These are phyloP conservation scores for Notoglanidium macrostoma DNA, from an alignment of 2,797 vertebrate species.

Conservation along the genomic window DNA sequence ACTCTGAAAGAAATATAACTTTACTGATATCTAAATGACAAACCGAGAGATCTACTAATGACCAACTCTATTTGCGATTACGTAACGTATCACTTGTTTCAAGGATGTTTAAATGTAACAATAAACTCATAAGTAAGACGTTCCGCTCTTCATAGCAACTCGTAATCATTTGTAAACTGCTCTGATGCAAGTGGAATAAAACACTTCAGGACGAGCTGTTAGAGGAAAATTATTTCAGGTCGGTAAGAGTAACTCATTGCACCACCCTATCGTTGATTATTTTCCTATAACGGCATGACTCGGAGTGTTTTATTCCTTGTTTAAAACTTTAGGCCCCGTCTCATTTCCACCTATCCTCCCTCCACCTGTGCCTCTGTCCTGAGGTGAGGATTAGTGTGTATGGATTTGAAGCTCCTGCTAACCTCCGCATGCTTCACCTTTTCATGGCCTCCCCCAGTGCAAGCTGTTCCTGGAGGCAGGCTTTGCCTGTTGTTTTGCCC, in stretches of 20 bases:
- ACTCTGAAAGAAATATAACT: background rate
- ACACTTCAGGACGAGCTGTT: background rate
- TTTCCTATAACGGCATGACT: background rate
- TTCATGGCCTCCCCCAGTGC: conserved; percentile 68
- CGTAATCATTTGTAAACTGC: background rate
- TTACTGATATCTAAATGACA: background rate
- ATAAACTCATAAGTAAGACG: background rate
- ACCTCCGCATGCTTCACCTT: conserved; percentile 57
- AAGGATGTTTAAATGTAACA: background rate
- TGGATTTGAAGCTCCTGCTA: conserved; percentile 58
- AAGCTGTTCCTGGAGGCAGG: conserved; percentile 74
- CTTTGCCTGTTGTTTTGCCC: conserved; percentile 69
- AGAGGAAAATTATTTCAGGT: background rate
- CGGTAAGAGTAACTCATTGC: background rate
- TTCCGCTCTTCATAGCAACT: background rate
- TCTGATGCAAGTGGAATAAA: background rate
- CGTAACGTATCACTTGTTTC: background rate
- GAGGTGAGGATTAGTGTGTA: conserved; percentile 68
- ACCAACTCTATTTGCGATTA: background rate
- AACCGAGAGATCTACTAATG: background rate
- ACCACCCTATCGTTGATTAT: background rate
- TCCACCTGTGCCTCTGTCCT: background rate
- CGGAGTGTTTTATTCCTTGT: background rate
- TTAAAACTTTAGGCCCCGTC: background rate
- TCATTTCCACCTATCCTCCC: background rate